These are phyloP conservation scores for Tortricodes alternella DNA, from an alignment of 2,888 invertebrate genomes.

Conservation along the genomic window DNA sequence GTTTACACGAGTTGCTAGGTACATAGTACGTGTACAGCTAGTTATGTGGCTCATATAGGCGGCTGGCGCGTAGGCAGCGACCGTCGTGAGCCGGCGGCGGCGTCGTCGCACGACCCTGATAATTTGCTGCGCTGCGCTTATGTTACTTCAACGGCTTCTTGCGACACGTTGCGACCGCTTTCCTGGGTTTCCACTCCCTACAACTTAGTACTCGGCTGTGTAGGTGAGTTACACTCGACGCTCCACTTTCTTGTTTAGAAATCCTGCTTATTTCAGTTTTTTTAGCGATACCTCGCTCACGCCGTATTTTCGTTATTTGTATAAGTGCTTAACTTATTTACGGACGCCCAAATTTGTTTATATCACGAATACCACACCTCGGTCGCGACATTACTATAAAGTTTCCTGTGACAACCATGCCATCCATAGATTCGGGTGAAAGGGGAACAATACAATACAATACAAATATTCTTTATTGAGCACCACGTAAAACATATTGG, in stretches of 20 bases:
- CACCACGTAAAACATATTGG: too few species aligned
- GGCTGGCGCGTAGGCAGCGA: conserved; percentile 67
- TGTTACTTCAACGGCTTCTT: conserved; percentile 82
- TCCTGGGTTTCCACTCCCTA: conserved; percentile 65
- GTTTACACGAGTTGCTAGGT: conserved; percentile 54
- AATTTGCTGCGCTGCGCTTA: conserved; percentile 74
- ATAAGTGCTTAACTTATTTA: conserved; percentile 4
- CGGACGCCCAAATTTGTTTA: conserved; percentile 11
- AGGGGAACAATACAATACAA: too few species aligned
- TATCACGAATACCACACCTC: conserved; percentile 17
- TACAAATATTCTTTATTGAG: too few species aligned
- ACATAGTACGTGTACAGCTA: conserved; percentile 40
- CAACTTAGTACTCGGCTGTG: conserved; percentile 43
- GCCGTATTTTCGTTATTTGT: background rate
- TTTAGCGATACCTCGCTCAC: conserved; percentile 5
- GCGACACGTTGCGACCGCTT: conserved; percentile 68
- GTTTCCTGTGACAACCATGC: background rate
- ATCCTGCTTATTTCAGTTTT: conserved; percentile 17
- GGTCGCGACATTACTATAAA: background rate
- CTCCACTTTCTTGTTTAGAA: background rate
- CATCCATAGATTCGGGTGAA: background rate
- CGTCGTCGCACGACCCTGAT: conserved; percentile 77
- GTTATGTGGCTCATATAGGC: conserved; percentile 44
- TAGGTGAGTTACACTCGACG: conserved; percentile 32
- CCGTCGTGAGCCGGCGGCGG: conserved; percentile 62